Evolutionary conservation across 2,888 invertebrate genomes (phyloP), one percentile per base, ranked within the genome.

Genomic region (Exephanes ischioxanthus): DNA sequence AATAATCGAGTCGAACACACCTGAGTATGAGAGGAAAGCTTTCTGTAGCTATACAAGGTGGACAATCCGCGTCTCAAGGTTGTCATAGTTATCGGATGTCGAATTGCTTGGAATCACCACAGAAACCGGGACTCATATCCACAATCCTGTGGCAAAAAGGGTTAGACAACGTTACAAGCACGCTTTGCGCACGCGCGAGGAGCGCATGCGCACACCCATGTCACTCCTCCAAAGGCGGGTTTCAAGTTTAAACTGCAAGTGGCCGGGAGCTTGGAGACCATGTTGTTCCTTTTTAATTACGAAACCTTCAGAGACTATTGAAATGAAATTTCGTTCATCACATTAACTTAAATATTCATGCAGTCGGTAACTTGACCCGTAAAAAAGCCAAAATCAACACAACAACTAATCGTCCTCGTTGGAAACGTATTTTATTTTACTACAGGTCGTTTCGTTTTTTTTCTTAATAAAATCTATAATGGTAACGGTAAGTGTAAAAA

Each of bases 11-110:
- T 30, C n/a, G 14, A 14, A 53, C 73, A 22, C 48, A 85, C 85
- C 51, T 66, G 78, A 67, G 76, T 71, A 0, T 76, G 55, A 11
- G 51, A 76, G 22, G 53, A 80, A 22, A 82, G 41, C 19, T 76
- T 82, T 41, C 76, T 71, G 71, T 45, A 79, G 22, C 71, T 51
- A n/a, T 75, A 22, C 66, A 76, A 79, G 6, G 6, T 76, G 11
- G 37, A 63, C 16, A 71, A 67, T n/a, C 58, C 51, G n/a, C 70
- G 55, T 63, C 66, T 51, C 7, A 22, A 22, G 14, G 19, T 73
- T 58, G 67, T 80, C 16, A 48, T 63, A 37, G n/a, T 19, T 6
- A 14, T 45, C 22, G 66, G 75, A 71, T 58, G 68, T 79, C 76
- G 45, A 16, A 48, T 48, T 16, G 45, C 16, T 48, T 16, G 5